phyloP scores from a whole-genome alignment of 1,140 invertebrate genomes.

The Oryctes rhinoceros region DNA sequence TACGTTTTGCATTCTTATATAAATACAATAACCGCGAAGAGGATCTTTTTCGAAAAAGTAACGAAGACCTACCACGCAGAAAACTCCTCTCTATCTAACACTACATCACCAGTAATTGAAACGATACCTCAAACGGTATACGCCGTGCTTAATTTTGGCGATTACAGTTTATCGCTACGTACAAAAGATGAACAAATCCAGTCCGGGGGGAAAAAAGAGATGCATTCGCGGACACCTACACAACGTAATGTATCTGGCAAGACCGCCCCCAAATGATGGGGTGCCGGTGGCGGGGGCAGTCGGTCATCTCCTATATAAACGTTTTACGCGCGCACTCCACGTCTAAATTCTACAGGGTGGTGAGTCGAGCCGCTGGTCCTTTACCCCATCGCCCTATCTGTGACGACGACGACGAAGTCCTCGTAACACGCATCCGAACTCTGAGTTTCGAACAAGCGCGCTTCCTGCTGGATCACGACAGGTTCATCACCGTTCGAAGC shows the following conservation, averaged over 20 bases:
- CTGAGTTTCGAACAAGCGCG: neutral
- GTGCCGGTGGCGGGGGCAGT: neutral
- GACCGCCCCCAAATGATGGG: conserved; percentile 1
- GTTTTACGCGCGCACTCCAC: conserved; percentile 4
- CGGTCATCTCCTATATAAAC: conserved; percentile 14
- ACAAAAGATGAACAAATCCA: neutral
- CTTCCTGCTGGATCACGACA: neutral
- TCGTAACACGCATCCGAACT: neutral
- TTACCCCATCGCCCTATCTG: neutral
- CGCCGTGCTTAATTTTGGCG: neutral
- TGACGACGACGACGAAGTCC: neutral
- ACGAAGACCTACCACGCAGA: too few species aligned
- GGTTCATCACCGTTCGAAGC: neutral
- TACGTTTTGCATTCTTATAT: too few species aligned
- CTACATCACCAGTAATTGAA: neutral
- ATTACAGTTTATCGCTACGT: neutral
- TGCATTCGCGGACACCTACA: neutral
- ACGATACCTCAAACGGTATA: neutral
- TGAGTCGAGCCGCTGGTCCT: conserved; percentile 4
- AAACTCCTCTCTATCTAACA: too few species aligned
- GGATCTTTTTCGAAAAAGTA: too few species aligned
- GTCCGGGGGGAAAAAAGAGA: neutral
- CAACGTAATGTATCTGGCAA: neutral
- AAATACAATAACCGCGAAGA: too few species aligned
- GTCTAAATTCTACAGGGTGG: conserved; percentile 8